phyloP scores from a whole-genome alignment of 2,888 invertebrate species.

The Agelastica alni region DNA sequence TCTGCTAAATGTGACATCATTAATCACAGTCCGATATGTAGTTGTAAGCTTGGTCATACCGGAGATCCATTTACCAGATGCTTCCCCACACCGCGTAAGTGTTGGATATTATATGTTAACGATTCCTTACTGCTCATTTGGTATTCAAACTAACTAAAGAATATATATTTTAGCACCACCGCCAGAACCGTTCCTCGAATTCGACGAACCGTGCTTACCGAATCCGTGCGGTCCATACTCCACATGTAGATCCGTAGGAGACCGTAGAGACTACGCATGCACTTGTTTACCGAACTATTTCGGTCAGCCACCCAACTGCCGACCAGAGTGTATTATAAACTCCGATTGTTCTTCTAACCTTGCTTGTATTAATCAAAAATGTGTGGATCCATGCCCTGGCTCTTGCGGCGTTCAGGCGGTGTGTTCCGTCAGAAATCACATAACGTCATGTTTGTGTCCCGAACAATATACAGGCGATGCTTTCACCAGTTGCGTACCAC shows the following conservation, averaged over 20 bases:
- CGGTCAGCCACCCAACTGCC: constrained; percentile 68
- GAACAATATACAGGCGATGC: constrained; percentile 67
- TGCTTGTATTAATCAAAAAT: constrained; percentile 64
- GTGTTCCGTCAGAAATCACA: constrained; percentile 70
- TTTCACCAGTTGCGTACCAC: constrained; percentile 51
- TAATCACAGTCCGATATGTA: constrained; percentile 77
- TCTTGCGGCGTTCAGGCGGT: constrained; percentile 67
- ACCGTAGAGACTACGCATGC: constrained; percentile 66
- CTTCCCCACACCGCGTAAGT: constrained; percentile 60
- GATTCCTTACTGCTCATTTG: no score
- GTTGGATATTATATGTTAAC: no score
- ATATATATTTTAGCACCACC: constrained; percentile 43
- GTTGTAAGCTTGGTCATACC: constrained; percentile 58
- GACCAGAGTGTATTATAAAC: constrained; percentile 68
- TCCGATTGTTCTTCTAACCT: constrained; percentile 64
- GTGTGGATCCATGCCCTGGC: constrained; percentile 66
- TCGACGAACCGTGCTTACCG: constrained; percentile 67
- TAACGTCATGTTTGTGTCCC: constrained; percentile 70
- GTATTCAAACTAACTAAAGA: no score
- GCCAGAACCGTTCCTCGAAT: constrained; percentile 46
- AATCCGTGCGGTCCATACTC: constrained; percentile 82
- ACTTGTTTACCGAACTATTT: constrained; percentile 63
- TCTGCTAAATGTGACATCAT: constrained; percentile 59
- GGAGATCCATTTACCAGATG: constrained; percentile 80
- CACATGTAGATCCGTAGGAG: constrained; percentile 67